Conservation (phyloP, 2,113 vertebrate species). For the Morone saxatilis region DNA sequence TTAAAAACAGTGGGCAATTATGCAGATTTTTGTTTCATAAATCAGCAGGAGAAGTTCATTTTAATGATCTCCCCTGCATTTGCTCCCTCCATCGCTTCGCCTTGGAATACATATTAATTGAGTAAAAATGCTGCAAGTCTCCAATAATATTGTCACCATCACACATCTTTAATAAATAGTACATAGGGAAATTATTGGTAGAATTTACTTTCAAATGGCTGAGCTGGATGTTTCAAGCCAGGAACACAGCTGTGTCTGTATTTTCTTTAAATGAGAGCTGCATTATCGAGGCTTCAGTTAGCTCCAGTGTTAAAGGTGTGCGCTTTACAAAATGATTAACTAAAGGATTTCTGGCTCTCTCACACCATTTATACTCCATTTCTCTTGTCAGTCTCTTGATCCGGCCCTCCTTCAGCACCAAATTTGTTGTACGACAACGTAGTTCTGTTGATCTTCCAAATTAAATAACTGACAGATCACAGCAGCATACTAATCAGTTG, state of each 20-base stretch:
- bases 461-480: constrained; percentile 47
- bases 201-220: neutral
- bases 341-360: constrained; percentile 9
- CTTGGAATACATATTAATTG: constrained; percentile 4
- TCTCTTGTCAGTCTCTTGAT: constrained; percentile 16
- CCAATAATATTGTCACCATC: neutral
- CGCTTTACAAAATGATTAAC: constrained; percentile 7
- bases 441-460: constrained; percentile 42
- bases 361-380: neutral
- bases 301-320: neutral
- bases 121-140: constrained; percentile 11
- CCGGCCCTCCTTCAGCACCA: neutral
- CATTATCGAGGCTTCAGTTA: neutral
- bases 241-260: neutral
- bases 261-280: too few species aligned
- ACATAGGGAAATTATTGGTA: constrained; percentile 24
- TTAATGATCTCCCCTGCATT: neutral
- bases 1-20: constrained; percentile 36
- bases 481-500: constrained; percentile 30
- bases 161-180: constrained; percentile 9
- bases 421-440: constrained; percentile 15
- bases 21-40: constrained; percentile 36
- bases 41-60: constrained; percentile 14
- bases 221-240: constrained; percentile 19
- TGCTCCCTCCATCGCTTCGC: neutral